Conservation (phyloP, 2,888 invertebrate genomes). For the Cephus pulcher region DNA sequence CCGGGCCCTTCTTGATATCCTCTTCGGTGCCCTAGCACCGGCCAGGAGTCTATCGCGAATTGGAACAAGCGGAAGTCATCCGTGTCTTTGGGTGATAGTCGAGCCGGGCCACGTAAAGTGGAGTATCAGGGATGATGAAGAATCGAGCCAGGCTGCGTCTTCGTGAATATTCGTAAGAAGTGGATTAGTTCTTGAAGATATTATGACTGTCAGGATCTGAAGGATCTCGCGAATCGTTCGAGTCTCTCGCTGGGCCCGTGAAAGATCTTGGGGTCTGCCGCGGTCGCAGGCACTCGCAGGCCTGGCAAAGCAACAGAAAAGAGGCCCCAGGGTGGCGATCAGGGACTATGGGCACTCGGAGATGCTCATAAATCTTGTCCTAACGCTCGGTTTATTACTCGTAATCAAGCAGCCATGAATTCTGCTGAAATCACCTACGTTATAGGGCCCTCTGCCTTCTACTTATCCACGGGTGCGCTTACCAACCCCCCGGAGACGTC, state of each 20-base stretch:
- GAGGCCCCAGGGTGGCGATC: conserved; percentile 55
- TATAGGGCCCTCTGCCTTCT: conserved; percentile 50
- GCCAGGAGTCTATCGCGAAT: conserved; percentile 10
- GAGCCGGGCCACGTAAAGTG: rapidly evolving
- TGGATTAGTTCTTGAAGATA: not conserved
- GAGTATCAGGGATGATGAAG: not conserved
- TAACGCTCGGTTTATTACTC: conserved; percentile 65
- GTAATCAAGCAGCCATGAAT: conserved; percentile 66
- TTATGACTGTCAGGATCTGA: not conserved
- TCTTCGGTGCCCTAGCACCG: conserved; percentile 17
- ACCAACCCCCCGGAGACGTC: conserved; percentile 18
- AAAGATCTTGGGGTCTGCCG: conserved; percentile 19
- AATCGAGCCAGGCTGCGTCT: not conserved
- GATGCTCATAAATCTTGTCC: conserved; percentile 65
- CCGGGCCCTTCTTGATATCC: conserved; percentile 20
- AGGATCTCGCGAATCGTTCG: conserved; percentile 2
- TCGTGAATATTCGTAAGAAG: not conserved
- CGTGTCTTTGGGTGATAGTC: not conserved
- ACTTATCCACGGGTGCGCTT: conserved; percentile 52
- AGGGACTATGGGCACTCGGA: conserved; percentile 55
- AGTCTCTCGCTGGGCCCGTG: not conserved
- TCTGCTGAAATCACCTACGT: conserved; percentile 64
- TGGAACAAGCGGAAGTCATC: not conserved
- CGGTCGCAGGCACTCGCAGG: conserved; percentile 16
- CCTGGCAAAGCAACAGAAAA: conserved; percentile 33